Evolutionary conservation across 1,140 invertebrate species (phyloP), one percentile per base, ranked within the genome.

Genomic region (Drosophila mayri): DNA sequence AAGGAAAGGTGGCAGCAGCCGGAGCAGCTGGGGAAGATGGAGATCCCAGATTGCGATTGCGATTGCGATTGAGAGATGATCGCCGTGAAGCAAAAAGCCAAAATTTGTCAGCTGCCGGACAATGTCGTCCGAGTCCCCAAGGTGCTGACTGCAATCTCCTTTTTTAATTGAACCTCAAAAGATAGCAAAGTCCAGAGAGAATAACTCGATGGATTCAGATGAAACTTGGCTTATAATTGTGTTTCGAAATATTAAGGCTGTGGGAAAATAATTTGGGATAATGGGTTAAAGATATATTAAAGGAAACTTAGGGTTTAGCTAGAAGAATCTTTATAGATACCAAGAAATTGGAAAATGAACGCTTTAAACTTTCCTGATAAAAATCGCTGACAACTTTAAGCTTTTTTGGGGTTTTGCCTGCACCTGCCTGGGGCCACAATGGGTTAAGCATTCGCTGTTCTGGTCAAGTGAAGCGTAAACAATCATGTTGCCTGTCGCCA

Each of bases 401-500:
- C 14, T 47, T 47, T 25, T 22, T 22, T 47, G 20, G 20, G 20
- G n/a, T 25, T 43, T 25, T 25, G n/a, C n/a, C 25, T 25, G 11
- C 46, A 37, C 46, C 59, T 62, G 30, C n/a, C 40, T 25, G 40
- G 32, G 35, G 32, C 10, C 22, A 22, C 18, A 32, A 30, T 47
- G 64, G 32, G 22, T 66, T 49, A 49, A 41, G 28, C 25, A 66
- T 37, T 68, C 35, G 43, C 46, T 70, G 70, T 74, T 67, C 62
- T 61, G 79, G 54, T 49, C 44, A 81, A 76, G 40, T 64, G 55
- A 63, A 68, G 70, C 70, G 55, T 81, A 72, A 65, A 72, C 79
- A 71, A 76, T 60, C 78, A 59, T 81, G 79, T 81, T 80, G 38
- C 49, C 46, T 73, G 76, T 65, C 49, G 77, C 68, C 41, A 30